Evolutionary conservation across 2,113 vertebrate genomes (phyloP), one percentile per base, ranked within the genome.

Genomic region (Pelobates fuscus): DNA sequence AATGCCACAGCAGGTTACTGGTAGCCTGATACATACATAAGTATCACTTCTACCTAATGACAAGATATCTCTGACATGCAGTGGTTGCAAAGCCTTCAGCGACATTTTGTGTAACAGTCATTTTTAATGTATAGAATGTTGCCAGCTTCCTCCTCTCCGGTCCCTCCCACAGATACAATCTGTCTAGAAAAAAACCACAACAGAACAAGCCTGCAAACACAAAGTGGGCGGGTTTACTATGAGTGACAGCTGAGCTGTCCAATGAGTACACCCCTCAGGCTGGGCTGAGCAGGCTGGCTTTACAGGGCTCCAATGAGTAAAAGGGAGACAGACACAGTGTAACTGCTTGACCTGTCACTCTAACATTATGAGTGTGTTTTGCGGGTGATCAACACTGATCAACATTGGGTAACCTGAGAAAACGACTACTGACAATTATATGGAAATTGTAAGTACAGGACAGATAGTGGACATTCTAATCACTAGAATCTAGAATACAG

Each of bases 201-300:
- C 15, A 49, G 12, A 26, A 15, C 21, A 55, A 21, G 18, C 17
- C 17, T 20, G 2, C n/a, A 21, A 7, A 55, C 18, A 59, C 57
- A 26, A 26, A 59, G 24, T 25, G 57, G 24, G 23, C 24, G 44
- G 44, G 10, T 8, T 17, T 49, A 49, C 44, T 49, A 14, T 17
- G 37, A 49, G 8, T 4, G 57, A 26, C 57, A 59, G 21, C 24
- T 18, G 57, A 12, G 8, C 20, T 59, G 10, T 25, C 57, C 57
- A 59, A 59, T 59, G 23, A 26, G 8, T 11, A 8, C 57, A 25
- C 0, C 21, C 1, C 57, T 12, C 23, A 3, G 21, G 24, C 57
- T 59, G 57, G 24, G n/a, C 46, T 68, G 27, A 68, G 24, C 23
- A 14, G 66, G 66, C 46, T 46, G 26, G 49, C 7, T 11, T 17